Evolutionary conservation across 2,888 invertebrate species (phyloP).

Genomic region (Atrina japonica): DNA sequence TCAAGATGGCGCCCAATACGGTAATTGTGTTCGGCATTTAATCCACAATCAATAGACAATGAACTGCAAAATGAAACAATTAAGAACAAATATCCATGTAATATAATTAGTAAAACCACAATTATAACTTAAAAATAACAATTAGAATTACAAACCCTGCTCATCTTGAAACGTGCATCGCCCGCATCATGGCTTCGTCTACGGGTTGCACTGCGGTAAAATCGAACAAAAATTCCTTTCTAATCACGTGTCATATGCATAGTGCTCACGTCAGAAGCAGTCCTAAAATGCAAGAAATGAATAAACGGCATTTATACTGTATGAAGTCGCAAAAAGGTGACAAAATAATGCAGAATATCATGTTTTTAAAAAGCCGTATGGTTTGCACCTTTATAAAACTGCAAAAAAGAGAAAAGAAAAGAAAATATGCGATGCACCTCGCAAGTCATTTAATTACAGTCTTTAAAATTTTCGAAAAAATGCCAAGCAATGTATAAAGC

Average conservation of each 20-base stretch:
- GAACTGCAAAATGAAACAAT: too few species aligned
- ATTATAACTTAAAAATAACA: background rate
- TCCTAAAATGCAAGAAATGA: constrained; percentile 43
- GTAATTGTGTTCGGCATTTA: background rate
- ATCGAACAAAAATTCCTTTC: constrained; percentile 63
- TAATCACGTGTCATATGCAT: constrained; percentile 64
- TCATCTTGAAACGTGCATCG: constrained; percentile 55
- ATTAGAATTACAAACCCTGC: constrained; percentile 58
- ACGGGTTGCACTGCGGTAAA: constrained; percentile 64
- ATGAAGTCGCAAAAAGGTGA: too few species aligned
- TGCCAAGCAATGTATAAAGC: too few species aligned
- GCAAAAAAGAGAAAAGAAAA: too few species aligned
- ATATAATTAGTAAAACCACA: background rate
- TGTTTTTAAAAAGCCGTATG: too few species aligned
- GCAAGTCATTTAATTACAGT: too few species aligned
- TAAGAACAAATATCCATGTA: background rate
- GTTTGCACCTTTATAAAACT: too few species aligned
- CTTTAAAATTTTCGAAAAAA: too few species aligned
- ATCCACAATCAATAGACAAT: background rate
- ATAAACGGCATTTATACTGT: background rate
- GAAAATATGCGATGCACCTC: too few species aligned
- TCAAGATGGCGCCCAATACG: constrained; percentile 32
- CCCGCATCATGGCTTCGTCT: constrained; percentile 48
- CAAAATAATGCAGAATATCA: too few species aligned
- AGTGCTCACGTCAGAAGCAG: constrained; percentile 52